phyloP scores from a whole-genome alignment of 2,888 invertebrate genomes.

The Esperia sulphurella region DNA sequence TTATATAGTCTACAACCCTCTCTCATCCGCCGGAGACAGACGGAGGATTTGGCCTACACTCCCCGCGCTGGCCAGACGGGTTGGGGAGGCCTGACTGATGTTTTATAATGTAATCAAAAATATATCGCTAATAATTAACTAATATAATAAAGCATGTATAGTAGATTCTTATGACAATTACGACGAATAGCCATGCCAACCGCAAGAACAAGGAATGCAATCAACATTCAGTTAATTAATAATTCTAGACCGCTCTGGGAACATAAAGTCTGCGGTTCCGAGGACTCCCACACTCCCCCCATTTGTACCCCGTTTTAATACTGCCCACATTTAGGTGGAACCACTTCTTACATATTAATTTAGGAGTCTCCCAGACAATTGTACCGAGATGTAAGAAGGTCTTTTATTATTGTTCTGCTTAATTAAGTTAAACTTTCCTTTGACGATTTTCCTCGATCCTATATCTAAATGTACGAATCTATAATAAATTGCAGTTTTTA shows the following conservation, averaged over 20 bases:
- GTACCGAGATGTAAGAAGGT: slow-evolving; percentile 6
- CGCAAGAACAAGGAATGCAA: slow-evolving; percentile 56
- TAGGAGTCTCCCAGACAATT: slow-evolving; percentile 31
- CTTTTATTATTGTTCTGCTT: slow-evolving; percentile 3
- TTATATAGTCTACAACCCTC: no score
- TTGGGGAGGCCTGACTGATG: no score
- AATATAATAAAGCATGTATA: no score
- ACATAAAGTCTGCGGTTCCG: slow-evolving; percentile 68
- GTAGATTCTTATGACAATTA: slow-evolving; percentile 14
- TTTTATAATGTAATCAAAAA: no score
- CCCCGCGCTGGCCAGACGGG: no score
- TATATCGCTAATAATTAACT: no score
- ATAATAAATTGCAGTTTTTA: no score
- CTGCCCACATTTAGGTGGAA: slow-evolving; percentile 61
- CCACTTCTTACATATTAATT: slow-evolving; percentile 70
- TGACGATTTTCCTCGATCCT: background rate
- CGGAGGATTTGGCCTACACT: no score
- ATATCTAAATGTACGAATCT: no score
- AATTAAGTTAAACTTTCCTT: background rate
- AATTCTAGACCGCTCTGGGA: slow-evolving; percentile 72
- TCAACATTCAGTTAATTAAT: slow-evolving; percentile 73
- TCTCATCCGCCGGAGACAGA: no score
- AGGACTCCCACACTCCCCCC: slow-evolving; percentile 28
- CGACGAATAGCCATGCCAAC: slow-evolving; percentile 44
- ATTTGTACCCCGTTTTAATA: slow-evolving; percentile 70